phyloP scores from a whole-genome alignment of 2,113 vertebrate genomes.

The Siphamia tubifer region DNA sequence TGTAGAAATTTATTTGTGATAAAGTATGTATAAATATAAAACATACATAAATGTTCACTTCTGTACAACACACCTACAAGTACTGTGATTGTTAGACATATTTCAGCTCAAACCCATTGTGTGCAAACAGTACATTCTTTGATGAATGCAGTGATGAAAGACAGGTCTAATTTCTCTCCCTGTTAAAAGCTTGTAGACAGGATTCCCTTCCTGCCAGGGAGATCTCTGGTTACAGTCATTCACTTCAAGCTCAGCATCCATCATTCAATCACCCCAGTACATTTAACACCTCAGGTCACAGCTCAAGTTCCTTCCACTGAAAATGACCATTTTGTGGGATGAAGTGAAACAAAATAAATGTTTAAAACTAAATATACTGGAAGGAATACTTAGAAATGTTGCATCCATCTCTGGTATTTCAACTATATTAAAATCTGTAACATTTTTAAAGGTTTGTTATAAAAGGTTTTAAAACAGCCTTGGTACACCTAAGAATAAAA shows the following conservation, averaged over 20 bases:
- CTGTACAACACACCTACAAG: conserved; percentile 71
- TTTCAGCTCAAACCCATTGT: conserved; percentile 51
- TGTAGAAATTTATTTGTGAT: conserved; percentile 81
- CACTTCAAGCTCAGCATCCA: conserved; percentile 57
- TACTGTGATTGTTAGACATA: conserved; percentile 64
- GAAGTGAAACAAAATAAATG: conserved; percentile 20
- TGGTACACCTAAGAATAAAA: conserved; percentile 34
- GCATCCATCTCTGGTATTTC: conserved; percentile 23
- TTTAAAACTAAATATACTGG: conserved; percentile 32
- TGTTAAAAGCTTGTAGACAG: conserved; percentile 65
- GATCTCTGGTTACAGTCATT: conserved; percentile 66
- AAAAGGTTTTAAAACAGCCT: conserved; percentile 29
- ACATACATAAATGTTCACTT: conserved; percentile 71
- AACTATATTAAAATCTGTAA: conserved; percentile 25
- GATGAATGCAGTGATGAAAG: conserved; percentile 54
- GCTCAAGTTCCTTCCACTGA: conserved; percentile 57
- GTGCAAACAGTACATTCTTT: conserved; percentile 65
- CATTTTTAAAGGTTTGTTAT: conserved; percentile 9
- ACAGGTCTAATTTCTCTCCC: conserved; percentile 60
- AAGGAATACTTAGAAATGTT: conserved; percentile 42
- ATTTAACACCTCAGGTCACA: conserved; percentile 57
- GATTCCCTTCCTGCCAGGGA: conserved; percentile 41
- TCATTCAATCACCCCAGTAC: conserved; percentile 61
- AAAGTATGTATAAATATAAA: conserved; percentile 83
- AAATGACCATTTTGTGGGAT: conserved; percentile 37